Evolutionary conservation across 2,888 invertebrate species (phyloP), one percentile per base, ranked within the genome.

Genomic region (Cheilosia pagana): DNA sequence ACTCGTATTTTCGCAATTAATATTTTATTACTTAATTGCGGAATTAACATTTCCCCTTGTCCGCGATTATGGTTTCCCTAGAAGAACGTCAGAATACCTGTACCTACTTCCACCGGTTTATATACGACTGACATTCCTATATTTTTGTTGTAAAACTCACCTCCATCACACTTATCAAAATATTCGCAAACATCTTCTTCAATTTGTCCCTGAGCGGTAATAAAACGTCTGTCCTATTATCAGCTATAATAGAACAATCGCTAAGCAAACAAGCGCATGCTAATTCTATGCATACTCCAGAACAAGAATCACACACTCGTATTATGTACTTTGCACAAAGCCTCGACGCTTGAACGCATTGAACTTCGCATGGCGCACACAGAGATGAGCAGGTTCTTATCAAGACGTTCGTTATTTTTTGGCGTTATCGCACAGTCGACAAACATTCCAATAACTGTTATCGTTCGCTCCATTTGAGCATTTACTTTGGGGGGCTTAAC

Each of bases 361-460:
- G 67, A 67, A 67, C 53, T 67, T 55, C 53, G n/a, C n/a, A 67
- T 28, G 28, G 41, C 19, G n/a, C 67, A 28, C 67, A 28, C 41
- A 53, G 41, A 7, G 10, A 1, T 23, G 21, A 7, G 4, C 21
- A 23, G 5, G 23, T 19, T 7, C 4, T 16, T 14, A 28, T 28
- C 41, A 39, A 52, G 21, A 25, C 35, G n/a, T 23, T 65, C 8
- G 19, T 19, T 31, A 45, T 62, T 59, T 62, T 59, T 16, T 12
- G n/a, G 12, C 25, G 31, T 63, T 67, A 67, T 67, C 67, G 53
- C 41, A 25, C 28, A 4, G 35, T 67, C n/a, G 25, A 43, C 55
- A 67, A 67, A 43, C 53, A 67, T 67, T 67, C 67, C 67, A 65
- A n/a, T n/a, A n/a, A 5, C 14, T 39, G 4, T 65, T 35, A 41